A percentile compares a stretch with the other conserved stretches of the same genome.
These are phyloP conservation scores for Steromphala cineraria DNA, from an alignment of 2,888 invertebrate species.

Conservation along the genomic window DNA sequence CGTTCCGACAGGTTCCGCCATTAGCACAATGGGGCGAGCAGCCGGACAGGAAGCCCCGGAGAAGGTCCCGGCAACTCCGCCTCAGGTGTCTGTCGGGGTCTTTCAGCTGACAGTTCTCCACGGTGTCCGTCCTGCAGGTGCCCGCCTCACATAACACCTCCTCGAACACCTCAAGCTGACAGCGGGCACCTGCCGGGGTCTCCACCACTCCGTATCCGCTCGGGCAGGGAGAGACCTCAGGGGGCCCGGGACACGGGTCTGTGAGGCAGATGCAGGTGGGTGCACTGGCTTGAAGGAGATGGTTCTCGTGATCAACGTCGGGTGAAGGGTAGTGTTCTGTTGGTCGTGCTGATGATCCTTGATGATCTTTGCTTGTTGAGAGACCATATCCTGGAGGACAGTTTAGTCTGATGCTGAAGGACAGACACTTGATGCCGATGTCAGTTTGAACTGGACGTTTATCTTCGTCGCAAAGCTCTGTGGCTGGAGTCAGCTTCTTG, in stretches of 20 bases:
- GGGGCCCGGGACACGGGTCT: neutral
- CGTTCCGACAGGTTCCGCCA: constrained; percentile 55
- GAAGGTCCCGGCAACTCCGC: constrained; percentile 37
- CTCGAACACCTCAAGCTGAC: constrained; percentile 18
- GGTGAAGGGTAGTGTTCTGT: constrained; percentile 20
- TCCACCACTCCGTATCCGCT: constrained; percentile 13
- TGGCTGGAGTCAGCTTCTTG: constrained; percentile 18
- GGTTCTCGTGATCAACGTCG: too few relatives aligned
- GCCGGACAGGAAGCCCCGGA: constrained; percentile 35
- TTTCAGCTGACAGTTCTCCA: neutral
- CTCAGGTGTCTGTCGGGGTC: neutral
- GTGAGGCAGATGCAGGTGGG: constrained; percentile 9
- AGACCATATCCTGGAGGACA: constrained; percentile 40
- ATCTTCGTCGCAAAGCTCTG: constrained; percentile 39
- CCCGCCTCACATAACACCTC: constrained; percentile 12
- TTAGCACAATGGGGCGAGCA: constrained; percentile 61
- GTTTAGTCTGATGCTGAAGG: constrained; percentile 23
- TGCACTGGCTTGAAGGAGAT: neutral
- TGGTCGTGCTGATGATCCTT: neutral
- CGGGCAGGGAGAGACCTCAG: neutral
- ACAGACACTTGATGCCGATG: constrained; percentile 33
- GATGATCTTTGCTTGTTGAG: neutral
- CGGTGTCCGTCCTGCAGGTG: neutral
- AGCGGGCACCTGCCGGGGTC: neutral
- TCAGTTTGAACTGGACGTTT: constrained; percentile 30